These are phyloP conservation scores for Leptinotarsa defecta DNA, from an alignment of 1,140 invertebrate species.

Conservation along the genomic window DNA sequence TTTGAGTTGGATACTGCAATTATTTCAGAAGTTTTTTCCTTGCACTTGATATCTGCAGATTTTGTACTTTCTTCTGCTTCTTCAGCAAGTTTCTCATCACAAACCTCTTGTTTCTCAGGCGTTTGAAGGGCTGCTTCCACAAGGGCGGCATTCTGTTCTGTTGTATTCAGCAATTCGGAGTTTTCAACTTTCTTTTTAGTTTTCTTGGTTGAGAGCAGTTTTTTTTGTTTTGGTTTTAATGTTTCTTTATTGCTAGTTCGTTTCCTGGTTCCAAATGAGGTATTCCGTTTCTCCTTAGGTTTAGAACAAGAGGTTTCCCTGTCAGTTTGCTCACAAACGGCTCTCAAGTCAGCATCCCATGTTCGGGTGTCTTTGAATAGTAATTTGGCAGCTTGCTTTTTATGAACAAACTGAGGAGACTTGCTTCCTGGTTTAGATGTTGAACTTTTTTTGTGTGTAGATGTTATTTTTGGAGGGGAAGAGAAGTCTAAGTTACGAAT, in stretches of 20 bases:
- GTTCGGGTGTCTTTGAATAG: constrained; percentile 14
- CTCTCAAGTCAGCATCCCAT: constrained; percentile 31
- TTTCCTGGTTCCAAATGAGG: neutral
- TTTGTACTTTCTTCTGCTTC: neutral
- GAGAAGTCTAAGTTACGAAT: constrained; percentile 46
- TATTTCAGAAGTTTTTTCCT: neutral
- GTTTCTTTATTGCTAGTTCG: neutral
- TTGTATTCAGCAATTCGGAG: constrained; percentile 4
- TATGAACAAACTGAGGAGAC: constrained; percentile 3
- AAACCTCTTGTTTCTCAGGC: neutral
- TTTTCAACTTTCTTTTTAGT: constrained; percentile 13
- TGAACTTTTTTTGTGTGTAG: constrained; percentile 27
- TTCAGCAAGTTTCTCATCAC: neutral
- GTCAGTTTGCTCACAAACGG: neutral
- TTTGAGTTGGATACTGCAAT: constrained; percentile 43
- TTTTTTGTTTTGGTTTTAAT: neutral
- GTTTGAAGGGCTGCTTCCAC: constrained; percentile 16
- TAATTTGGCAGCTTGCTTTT: constrained; percentile 34
- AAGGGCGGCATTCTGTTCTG: constrained; percentile 3
- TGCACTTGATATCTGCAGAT: neutral
- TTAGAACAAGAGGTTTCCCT: neutral
- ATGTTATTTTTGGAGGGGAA: constrained; percentile 36
- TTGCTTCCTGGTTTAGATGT: neutral
- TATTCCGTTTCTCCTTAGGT: neutral
- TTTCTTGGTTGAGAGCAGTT: neutral